A percentile compares a stretch with the other conserved stretches of the same genome.
These are phyloP conservation scores for Syritta pipiens DNA, from an alignment of 2,888 invertebrate genomes.

Conservation along the genomic window DNA sequence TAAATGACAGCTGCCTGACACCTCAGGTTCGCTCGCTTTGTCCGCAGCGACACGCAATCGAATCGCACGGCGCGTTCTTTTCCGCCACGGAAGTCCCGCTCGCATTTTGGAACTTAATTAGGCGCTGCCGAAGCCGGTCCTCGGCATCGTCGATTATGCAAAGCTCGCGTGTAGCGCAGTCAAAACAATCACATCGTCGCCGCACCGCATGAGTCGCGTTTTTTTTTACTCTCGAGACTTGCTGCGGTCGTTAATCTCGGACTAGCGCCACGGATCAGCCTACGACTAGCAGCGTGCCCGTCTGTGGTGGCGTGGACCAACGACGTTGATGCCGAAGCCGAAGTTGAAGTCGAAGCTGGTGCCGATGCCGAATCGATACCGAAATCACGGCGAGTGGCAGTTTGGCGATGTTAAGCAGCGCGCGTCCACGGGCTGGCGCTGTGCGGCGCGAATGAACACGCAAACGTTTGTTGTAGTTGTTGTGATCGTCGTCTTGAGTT, in stretches of 20 bases:
- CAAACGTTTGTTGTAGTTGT: slow-evolving; percentile 23
- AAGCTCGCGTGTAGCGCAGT: slow-evolving; percentile 44
- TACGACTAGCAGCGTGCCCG: slow-evolving; percentile 50
- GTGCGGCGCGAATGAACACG: slow-evolving; percentile 49
- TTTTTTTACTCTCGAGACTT: not conserved
- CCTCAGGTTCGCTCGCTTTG: slow-evolving; percentile 16
- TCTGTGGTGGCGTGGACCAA: slow-evolving; percentile 8
- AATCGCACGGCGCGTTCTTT: slow-evolving; percentile 23
- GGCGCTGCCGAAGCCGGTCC: slow-evolving; percentile 29
- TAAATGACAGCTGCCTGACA: slow-evolving; percentile 44
- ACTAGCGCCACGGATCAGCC: slow-evolving; percentile 61
- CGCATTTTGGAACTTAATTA: slow-evolving; percentile 53
- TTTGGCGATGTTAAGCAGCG: slow-evolving; percentile 50
- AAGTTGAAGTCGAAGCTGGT: no score
- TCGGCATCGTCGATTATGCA: slow-evolving; percentile 21
- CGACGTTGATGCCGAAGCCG: no score
- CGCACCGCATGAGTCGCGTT: slow-evolving; percentile 57
- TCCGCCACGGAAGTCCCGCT: slow-evolving; percentile 51
- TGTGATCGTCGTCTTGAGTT: slow-evolving; percentile 16
- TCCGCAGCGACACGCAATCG: slow-evolving; percentile 37
- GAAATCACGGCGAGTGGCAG: slow-evolving; percentile 53
- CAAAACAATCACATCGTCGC: slow-evolving; percentile 45
- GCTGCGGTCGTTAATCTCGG: slow-evolving; percentile 46
- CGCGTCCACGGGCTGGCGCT: slow-evolving; percentile 14
- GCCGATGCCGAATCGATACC: slow-evolving; percentile 47